Conservation (phyloP, 2,888 invertebrate species). For the Monopis laevigella region DNA sequence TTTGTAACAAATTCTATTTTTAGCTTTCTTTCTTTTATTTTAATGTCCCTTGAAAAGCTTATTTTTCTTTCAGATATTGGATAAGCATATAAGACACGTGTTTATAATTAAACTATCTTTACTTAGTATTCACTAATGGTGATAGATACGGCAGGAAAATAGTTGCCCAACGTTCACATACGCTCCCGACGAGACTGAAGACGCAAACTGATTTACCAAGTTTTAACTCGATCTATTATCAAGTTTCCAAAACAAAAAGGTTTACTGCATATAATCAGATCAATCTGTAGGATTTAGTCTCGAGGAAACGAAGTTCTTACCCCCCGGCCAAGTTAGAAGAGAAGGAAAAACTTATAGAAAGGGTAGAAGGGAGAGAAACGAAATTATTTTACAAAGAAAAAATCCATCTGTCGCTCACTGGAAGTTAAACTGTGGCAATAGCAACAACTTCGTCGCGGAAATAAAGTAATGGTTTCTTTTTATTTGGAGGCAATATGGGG, state of each 20-base stretch:
- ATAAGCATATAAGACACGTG: no score
- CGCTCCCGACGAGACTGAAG: neutral
- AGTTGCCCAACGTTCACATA: neutral
- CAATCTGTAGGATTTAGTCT: constrained; percentile 7
- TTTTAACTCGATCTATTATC: constrained; percentile 19
- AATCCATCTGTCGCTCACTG: constrained; percentile 9
- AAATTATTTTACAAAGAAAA: constrained; percentile 7
- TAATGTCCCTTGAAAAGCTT: no score
- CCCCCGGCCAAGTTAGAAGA: constrained; percentile 7
- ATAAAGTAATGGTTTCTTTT: constrained; percentile 8
- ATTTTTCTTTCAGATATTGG: no score
- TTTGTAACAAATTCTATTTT: no score
- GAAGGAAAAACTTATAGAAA: constrained; percentile 7
- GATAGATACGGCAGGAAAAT: no score
- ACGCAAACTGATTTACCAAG: constrained; percentile 11
- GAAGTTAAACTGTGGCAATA: constrained; percentile 12
- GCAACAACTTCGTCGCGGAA: constrained; percentile 4
- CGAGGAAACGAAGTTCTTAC: neutral
- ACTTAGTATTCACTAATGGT: no score
- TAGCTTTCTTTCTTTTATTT: no score
- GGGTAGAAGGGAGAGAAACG: constrained; percentile 8
- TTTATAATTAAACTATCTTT: no score
- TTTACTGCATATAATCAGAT: constrained; percentile 20
- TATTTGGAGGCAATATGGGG: constrained; percentile 2
- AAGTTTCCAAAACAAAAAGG: constrained; percentile 20